Base-by-base conservation (phyloP, 2,797 vertebrate genomes). In the Platalea minor region DNA sequence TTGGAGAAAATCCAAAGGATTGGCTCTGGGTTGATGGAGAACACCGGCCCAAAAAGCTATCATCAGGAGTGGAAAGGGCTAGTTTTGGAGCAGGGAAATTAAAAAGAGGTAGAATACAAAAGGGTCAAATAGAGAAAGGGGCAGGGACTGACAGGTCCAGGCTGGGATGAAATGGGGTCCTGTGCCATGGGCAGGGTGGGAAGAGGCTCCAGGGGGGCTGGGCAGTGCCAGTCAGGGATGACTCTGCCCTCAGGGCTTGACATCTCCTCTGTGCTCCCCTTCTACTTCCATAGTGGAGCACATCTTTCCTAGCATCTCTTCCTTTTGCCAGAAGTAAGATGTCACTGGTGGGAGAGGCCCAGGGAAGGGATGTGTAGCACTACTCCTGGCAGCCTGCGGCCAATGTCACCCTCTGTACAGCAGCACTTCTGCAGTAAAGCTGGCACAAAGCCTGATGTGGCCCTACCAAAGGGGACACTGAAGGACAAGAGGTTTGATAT, bases 1-100 rank as follows among this genome's bases (percentile, higher is more conserved):
- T 48, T 48, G 59, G 54, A 87, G 43, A 6, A 65, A 68, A 89
- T 79, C 54, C 68, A n/a, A 60, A 88, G 15, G 15, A n/a, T 53
- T 78, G 35, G 37, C 48, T 88, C 24, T 56, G 39, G 14, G 4
- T 73, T 0, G 0, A 77, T 57, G 33, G 29, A 89, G 25, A 59
- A 21, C n/a, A 41, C 0, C 0, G 0, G 16, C 17, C 25, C 80
- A 51, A 51, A 45, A 59, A 64, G 3, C 45, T 63, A 29, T 12
- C 28, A 57, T 35, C 35, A 35, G 23, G 17, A 76, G 9, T 3
- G 0, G 19, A 85, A 17, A 6, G 18, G 16, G 9, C 8, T 64
- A 24, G 3, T 43, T 83, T 61, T 61, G 35, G 20, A 74, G 13
- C 9, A 61, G 9, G 8, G 8, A 50, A 85, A 33, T 9, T 37